These are phyloP conservation scores for Choristoneura rosaceana DNA, from an alignment of 2,888 invertebrate species.

Conservation along the genomic window DNA sequence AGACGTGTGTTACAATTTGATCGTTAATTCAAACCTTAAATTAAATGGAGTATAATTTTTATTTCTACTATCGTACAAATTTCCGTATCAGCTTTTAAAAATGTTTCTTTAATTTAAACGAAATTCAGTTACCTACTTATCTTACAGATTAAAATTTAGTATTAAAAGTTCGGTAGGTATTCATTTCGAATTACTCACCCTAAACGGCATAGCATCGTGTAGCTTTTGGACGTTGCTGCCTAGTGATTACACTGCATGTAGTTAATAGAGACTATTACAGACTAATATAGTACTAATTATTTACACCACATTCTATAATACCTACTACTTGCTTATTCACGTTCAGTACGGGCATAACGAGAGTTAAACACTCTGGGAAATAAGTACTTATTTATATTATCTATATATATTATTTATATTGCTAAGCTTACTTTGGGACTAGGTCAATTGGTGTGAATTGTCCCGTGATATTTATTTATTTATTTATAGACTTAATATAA, in stretches of 20 bases:
- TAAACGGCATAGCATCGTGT: neutral
- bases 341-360: neutral
- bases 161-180: neutral
- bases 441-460: no score
- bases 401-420: no score
- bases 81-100: neutral
- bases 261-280: conserved; percentile 16
- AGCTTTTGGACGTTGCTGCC: conserved; percentile 6
- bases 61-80: conserved; percentile 50
- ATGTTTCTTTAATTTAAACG: neutral
- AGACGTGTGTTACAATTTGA: no score
- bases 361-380: neutral
- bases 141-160: neutral
- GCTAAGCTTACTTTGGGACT: no score
- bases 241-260: conserved; percentile 6
- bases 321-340: conserved; percentile 1
- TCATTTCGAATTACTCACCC: neutral
- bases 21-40: no score
- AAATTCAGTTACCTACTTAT: no score
- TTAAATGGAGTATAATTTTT: conserved; percentile 51
- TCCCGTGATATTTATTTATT: no score
- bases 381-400: no score
- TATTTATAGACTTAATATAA: no score
- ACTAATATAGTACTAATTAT: conserved; percentile 9
- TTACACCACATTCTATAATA: conserved; percentile 19